Evolutionary conservation across 2,888 invertebrate species (phyloP).

Genomic region (Branchipolynoe longqiensis): DNA sequence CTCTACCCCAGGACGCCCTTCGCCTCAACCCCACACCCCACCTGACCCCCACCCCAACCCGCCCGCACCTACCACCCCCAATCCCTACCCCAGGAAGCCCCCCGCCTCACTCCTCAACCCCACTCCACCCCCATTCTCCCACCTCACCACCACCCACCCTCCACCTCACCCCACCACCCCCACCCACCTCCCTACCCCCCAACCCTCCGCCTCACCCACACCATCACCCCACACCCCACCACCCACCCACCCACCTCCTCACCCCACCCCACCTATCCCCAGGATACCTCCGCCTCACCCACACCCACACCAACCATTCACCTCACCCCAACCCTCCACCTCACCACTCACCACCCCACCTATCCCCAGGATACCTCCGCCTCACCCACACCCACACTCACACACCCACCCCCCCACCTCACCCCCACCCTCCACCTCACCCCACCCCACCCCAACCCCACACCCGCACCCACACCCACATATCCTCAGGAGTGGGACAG

Average conservation of each 20-base stretch:
- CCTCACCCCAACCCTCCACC: background rate
- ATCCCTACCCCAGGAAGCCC: no score
- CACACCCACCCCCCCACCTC: background rate
- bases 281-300: background rate
- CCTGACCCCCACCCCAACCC: background rate
- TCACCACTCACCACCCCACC: background rate
- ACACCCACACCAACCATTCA: background rate
- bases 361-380: background rate
- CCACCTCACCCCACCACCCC: background rate
- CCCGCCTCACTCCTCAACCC: no score
- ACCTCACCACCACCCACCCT: background rate
- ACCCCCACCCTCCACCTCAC: background rate
- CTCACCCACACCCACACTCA: background rate
- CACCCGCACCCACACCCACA: no score
- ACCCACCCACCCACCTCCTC: background rate
- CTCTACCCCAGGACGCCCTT: no score
- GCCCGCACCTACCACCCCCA: background rate
- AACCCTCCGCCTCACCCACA: background rate
- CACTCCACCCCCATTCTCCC: background rate
- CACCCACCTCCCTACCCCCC: background rate
- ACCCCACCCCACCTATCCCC: background rate
- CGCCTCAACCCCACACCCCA: background rate
- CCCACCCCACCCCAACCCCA: background rate
- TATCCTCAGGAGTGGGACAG: no score
- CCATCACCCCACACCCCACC: background rate